phyloP scores from a whole-genome alignment of 2,797 vertebrate species.

The Macropus fuliginosus region DNA sequence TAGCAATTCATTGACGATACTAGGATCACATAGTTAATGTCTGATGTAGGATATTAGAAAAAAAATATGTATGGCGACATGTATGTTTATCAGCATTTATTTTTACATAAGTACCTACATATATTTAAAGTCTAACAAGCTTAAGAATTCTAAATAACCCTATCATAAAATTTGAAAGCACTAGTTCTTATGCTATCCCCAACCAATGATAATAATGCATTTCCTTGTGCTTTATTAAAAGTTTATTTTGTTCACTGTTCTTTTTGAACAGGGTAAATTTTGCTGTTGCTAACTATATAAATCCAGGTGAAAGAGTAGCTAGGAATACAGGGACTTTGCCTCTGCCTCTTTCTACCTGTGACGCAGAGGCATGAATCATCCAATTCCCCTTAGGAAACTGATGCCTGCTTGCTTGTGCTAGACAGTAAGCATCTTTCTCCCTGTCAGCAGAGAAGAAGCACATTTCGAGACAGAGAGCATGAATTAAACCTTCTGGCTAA shows the following conservation, averaged over 20 bases:
- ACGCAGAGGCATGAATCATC: fast-evolving
- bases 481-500: background rate
- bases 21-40: background rate
- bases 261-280: background rate
- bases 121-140: background rate
- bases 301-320: too few relatives aligned
- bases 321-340: background rate
- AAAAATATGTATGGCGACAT: background rate
- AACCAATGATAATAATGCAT: background rate
- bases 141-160: background rate
- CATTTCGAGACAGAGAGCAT: background rate
- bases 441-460: background rate
- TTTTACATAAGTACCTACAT: background rate
- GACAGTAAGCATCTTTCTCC: background rate
- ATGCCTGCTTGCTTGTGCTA: background rate
- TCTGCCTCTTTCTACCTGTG: background rate
- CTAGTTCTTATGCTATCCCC: background rate
- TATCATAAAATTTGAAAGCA: background rate
- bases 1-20: background rate
- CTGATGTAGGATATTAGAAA: background rate
- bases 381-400: background rate
- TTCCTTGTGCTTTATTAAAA: background rate
- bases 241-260: background rate
- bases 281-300: background rate
- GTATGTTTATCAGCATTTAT: background rate